phyloP scores from a whole-genome alignment of 2,888 invertebrate species.

The Pollenia amentaria region DNA sequence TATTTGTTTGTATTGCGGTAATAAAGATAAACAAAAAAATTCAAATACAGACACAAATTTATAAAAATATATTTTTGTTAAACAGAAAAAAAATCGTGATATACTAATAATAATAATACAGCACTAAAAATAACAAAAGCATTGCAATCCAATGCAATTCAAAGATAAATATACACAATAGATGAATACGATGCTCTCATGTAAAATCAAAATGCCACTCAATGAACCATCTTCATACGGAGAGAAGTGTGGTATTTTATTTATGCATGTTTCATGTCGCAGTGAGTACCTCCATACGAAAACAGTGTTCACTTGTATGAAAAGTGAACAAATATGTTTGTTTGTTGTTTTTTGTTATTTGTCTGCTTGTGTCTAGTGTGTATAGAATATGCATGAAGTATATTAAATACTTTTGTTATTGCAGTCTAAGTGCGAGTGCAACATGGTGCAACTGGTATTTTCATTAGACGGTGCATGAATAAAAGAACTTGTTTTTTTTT shows the following conservation, averaged over 20 bases:
- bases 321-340: background rate
- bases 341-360: background rate
- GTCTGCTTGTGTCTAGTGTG: background rate
- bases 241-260: constrained; percentile 46
- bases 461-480: background rate
- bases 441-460: constrained; percentile 17
- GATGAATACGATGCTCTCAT: constrained; percentile 64
- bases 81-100: background rate
- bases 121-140: constrained; percentile 35
- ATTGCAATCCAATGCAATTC: constrained; percentile 44
- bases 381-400: background rate
- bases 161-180: constrained; percentile 50
- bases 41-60: constrained; percentile 14
- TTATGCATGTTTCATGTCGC: constrained; percentile 52
- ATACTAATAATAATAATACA: constrained; percentile 32
- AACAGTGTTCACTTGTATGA: background rate
- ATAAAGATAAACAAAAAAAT: constrained; percentile 35
- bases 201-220: constrained; percentile 71
- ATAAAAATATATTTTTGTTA: constrained; percentile 12
- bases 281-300: background rate
- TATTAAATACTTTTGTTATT: constrained; percentile 10
- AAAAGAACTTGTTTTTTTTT: no score
- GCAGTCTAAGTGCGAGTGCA: background rate
- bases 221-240: constrained; percentile 58
- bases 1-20: constrained; percentile 43